Conservation (phyloP, 2,797 vertebrate species). For the Sebastes alutus region DNA sequence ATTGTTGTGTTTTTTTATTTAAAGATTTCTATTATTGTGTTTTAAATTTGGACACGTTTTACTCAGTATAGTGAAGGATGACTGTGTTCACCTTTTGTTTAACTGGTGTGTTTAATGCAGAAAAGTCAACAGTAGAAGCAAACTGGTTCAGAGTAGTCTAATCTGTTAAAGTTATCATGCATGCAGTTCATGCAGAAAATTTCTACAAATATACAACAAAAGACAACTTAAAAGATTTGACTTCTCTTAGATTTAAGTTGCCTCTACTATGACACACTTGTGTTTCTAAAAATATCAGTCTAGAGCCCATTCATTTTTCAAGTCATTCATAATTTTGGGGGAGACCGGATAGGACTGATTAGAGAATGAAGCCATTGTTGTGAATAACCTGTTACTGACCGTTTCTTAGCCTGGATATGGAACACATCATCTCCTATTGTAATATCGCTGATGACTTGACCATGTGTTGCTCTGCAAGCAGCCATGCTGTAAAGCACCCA, state of each 20-base stretch:
- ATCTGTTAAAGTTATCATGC: background rate
- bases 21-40: background rate
- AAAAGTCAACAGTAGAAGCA: background rate
- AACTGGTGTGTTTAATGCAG: slow-evolving; percentile 1
- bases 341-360: slow-evolving; percentile 68
- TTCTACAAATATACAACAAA: background rate
- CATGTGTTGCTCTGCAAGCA: slow-evolving; percentile 59
- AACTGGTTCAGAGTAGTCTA: background rate
- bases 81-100: background rate
- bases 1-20: background rate
- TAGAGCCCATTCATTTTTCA: slow-evolving; percentile 40
- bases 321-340: slow-evolving; percentile 60
- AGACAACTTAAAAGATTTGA: background rate
- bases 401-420: slow-evolving; percentile 44
- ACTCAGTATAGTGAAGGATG: background rate
- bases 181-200: background rate
- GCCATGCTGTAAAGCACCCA: slow-evolving; percentile 30
- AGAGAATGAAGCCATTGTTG: slow-evolving; percentile 63
- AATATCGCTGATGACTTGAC: slow-evolving; percentile 57
- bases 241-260: background rate
- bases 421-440: slow-evolving; percentile 54
- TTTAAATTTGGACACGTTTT: slow-evolving; percentile 1
- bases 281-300: slow-evolving; percentile 11
- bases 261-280: background rate
- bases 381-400: slow-evolving; percentile 39